Evolutionary conservation across 2,888 invertebrate genomes (phyloP), one percentile per base, ranked within the genome.

Genomic region (Glyphotaelius pellucidus): DNA sequence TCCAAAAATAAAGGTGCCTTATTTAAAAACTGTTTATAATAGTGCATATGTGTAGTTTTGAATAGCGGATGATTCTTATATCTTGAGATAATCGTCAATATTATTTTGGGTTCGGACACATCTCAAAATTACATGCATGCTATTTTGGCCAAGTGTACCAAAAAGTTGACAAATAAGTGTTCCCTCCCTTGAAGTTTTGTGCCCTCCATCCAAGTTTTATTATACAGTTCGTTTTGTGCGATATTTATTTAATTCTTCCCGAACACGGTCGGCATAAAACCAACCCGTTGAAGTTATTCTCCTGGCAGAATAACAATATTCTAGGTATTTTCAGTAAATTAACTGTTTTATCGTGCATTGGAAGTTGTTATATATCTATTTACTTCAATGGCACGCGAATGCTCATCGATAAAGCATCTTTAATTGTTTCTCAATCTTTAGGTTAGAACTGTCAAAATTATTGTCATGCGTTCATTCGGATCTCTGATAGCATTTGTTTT

Each of bases 81-180:
- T 92, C 90, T 30, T 79, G 92, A 90, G 94, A 94, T 94, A 94
- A 93, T 93, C 92, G 32, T 92, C 92, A 94, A 94, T 94, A 93
- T 83, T 84, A 89, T 89, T 88, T 88, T 31, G n/a, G 38, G 88
- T 92, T 90, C 84, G 89, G 88, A 84, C 85, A 80, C 67, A 87
- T 81, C 67, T 11, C 89, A 90, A 92, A 90, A 80, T 93, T 47
- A 32, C 52, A 32, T 32, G 35, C 80, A 91, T 88, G 90, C 90
- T 90, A 86, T 91, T 83, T 88, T 86, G 32, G 31, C 80, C 38
- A 84, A 85, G 35, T 90, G 2, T 32, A 32, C 47, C 42, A 19
- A 19, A 31, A 35, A 83, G 83, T 83, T 83, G 31, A 31, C 35
- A 32, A 32, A 83, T 31, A 83, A 83, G 52, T 67, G 52, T 67